Evolutionary conservation across 2,113 vertebrate genomes (phyloP).

Genomic region (Dasyprocta punctata): DNA sequence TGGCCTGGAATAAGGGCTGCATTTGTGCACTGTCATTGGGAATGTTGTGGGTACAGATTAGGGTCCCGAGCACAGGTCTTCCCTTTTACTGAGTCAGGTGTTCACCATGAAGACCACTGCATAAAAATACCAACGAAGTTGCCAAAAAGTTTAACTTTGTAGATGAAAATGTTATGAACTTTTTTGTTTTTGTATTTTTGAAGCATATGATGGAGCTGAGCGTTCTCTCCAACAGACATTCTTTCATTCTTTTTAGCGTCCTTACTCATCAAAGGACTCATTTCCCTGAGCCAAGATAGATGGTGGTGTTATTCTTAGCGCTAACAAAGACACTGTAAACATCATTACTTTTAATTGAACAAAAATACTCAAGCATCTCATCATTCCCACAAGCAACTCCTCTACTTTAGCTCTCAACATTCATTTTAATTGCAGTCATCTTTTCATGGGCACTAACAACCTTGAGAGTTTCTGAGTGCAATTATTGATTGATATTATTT

Average conservation of each 20-base stretch:
- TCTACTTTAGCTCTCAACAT: not conserved
- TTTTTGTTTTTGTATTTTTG: not conserved
- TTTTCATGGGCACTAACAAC: not conserved
- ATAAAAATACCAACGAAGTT: not conserved
- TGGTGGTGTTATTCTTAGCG: constrained; percentile 39
- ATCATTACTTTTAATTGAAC: constrained; percentile 63
- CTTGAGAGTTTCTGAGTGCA: constrained; percentile 34
- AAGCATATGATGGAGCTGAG: not conserved
- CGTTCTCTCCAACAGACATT: not conserved
- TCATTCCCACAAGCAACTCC: not conserved
- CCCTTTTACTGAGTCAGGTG: not conserved
- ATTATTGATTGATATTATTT: constrained; percentile 47
- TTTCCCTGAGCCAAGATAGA: not conserved
- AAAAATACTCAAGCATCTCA: constrained; percentile 13
- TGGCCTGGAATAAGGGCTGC: not conserved
- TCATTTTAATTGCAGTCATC: constrained; percentile 42
- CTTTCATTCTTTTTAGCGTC: not conserved
- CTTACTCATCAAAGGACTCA: not conserved
- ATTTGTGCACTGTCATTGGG: not conserved
- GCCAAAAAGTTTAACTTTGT: not conserved
- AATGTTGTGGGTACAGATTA: not conserved
- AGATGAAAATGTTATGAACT: not conserved
- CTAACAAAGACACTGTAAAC: constrained; percentile 55
- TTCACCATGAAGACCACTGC: not conserved
- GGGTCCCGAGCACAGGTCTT: not conserved